These are phyloP conservation scores for Eulemur rufifrons DNA, from an alignment of 2,113 vertebrate genomes.

Conservation along the genomic window DNA sequence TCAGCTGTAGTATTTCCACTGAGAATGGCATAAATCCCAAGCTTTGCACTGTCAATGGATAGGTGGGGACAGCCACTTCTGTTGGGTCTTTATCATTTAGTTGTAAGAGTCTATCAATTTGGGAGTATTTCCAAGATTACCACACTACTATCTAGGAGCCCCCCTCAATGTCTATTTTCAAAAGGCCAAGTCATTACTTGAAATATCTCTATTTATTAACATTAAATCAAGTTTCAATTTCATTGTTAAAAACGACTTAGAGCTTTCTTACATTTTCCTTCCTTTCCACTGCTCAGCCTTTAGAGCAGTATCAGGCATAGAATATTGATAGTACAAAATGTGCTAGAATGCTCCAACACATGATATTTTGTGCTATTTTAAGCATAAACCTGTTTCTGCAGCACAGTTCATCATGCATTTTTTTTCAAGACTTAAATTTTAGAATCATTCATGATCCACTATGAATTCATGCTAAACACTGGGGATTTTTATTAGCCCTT, in stretches of 20 bases:
- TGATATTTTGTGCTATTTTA: slow-evolving; percentile 34
- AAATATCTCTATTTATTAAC: not conserved
- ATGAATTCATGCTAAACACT: slow-evolving; percentile 22
- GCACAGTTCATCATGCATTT: not conserved
- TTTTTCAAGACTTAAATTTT: slow-evolving; percentile 34
- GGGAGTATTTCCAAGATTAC: not conserved
- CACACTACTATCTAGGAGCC: not conserved
- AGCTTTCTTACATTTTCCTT: not conserved
- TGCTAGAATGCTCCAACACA: not conserved
- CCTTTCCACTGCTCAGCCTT: not conserved
- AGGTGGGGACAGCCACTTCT: not conserved
- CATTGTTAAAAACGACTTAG: not conserved
- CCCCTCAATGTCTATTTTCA: not conserved
- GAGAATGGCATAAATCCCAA: not conserved
- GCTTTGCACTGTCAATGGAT: not conserved
- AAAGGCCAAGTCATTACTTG: not conserved
- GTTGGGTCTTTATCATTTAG: not conserved
- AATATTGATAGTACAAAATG: not conserved
- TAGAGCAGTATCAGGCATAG: not conserved
- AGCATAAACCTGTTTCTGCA: slow-evolving; percentile 22
- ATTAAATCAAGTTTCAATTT: not conserved
- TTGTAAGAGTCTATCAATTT: not conserved
- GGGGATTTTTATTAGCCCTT: not conserved
- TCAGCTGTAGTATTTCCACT: not conserved
- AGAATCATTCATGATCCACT: not conserved